phyloP scores from a whole-genome alignment of 2,113 vertebrate genomes.

The Callorhinus ursinus region DNA sequence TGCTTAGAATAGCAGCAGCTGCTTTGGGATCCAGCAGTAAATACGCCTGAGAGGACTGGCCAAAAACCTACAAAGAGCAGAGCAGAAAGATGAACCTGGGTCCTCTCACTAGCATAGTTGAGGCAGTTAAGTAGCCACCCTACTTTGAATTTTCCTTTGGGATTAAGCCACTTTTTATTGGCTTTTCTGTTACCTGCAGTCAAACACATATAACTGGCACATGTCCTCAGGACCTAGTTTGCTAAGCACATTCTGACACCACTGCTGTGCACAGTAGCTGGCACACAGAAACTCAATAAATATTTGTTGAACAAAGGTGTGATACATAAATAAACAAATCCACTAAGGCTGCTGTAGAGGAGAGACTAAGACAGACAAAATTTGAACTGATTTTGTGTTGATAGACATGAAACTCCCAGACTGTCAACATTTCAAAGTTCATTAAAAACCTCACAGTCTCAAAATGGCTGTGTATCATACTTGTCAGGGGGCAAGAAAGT shows the following conservation, averaged over 20 bases:
- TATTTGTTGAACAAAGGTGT: neutral
- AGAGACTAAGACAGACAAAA: neutral
- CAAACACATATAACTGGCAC: neutral
- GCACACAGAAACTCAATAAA: neutral
- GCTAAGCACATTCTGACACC: neutral
- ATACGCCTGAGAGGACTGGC: neutral
- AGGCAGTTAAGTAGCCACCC: neutral
- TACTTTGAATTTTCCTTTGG: neutral
- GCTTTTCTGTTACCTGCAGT: neutral
- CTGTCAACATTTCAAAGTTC: conserved; percentile 13
- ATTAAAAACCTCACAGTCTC: neutral
- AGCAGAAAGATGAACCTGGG: neutral
- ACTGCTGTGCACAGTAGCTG: neutral
- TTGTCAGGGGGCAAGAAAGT: neutral
- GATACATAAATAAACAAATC: neutral
- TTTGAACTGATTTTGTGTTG: neutral
- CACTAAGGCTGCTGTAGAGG: neutral
- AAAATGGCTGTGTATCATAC: neutral
- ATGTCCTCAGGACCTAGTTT: neutral
- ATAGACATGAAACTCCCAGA: neutral
- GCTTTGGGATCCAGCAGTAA: neutral
- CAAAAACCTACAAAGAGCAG: neutral
- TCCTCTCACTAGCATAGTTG: neutral
- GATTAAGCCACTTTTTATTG: neutral
- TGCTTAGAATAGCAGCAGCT: neutral